These are phyloP conservation scores for Trachemys scripta DNA, from an alignment of 2,113 vertebrate species.

Conservation along the genomic window DNA sequence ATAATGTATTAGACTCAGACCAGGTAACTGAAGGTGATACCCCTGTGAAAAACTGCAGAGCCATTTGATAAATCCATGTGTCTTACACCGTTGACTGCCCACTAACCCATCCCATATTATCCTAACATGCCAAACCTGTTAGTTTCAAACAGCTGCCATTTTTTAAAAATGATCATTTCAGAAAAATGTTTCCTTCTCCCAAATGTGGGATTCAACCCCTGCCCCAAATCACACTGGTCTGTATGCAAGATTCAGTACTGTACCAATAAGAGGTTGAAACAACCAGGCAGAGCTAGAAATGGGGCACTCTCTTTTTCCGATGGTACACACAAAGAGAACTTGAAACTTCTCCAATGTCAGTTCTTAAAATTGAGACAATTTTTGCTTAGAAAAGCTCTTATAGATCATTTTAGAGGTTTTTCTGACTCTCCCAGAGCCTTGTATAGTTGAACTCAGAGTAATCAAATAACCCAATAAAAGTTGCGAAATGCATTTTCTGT, in stretches of 20 bases:
- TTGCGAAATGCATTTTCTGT: neutral
- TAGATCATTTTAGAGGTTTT: neutral
- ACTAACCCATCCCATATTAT: neutral
- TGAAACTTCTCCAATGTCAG: neutral
- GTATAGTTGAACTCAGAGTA: neutral
- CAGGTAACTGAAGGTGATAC: neutral
- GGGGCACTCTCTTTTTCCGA: neutral
- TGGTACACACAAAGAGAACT: neutral
- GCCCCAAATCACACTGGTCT: neutral
- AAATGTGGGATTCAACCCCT: neutral
- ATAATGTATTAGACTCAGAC: neutral
- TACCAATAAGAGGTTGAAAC: neutral
- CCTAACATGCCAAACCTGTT: neutral
- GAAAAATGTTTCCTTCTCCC: neutral
- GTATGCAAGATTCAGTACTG: neutral
- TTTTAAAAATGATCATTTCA: neutral
- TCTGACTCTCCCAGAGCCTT: neutral
- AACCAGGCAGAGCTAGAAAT: neutral
- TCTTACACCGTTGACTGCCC: neutral
- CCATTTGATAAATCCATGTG: neutral
- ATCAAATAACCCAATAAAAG: neutral
- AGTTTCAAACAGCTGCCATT: neutral
- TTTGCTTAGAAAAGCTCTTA: neutral
- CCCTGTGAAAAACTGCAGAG: neutral
- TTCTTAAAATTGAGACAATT: neutral